Evolutionary conservation across 2,113 vertebrate species (phyloP).

Genomic region (Halichoerus grypus): DNA sequence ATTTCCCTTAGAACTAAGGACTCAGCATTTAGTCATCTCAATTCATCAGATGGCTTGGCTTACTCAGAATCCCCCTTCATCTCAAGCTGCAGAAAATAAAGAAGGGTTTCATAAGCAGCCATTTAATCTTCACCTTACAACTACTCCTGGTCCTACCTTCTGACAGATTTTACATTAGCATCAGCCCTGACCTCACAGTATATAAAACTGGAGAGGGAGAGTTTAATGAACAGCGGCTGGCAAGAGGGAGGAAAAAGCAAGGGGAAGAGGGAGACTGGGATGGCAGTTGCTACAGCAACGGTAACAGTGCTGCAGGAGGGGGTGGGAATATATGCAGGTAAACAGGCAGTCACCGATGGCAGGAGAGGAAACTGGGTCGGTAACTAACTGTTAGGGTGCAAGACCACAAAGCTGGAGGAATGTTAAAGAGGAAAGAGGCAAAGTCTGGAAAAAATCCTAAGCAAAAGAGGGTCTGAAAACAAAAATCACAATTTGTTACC

Average conservation of each 20-base stretch:
- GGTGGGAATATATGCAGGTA: slow-evolving; percentile 7
- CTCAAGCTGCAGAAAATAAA: not conserved
- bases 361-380: not conserved
- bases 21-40: slow-evolving; percentile 35
- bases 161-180: not conserved
- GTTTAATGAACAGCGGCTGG: slow-evolving; percentile 23
- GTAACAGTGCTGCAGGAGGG: not conserved
- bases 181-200: not conserved
- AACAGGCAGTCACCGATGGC: not conserved
- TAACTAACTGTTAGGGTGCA: not conserved
- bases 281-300: slow-evolving; percentile 48
- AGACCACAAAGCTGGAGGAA: slow-evolving; percentile 20
- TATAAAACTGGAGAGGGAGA: not conserved
- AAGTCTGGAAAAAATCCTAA: slow-evolving; percentile 12
- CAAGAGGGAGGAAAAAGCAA: not conserved
- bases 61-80: not conserved
- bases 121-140: slow-evolving; percentile 45
- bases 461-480: slow-evolving; percentile 25
- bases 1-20: not conserved
- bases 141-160: not conserved
- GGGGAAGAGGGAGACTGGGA: not conserved
- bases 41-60: not conserved
- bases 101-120: not conserved
- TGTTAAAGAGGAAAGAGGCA: not conserved
- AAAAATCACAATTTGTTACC: slow-evolving; percentile 33